Evolutionary conservation across 2,797 vertebrate species (phyloP).

Genomic region (Paratrypauchen microcephalus): DNA sequence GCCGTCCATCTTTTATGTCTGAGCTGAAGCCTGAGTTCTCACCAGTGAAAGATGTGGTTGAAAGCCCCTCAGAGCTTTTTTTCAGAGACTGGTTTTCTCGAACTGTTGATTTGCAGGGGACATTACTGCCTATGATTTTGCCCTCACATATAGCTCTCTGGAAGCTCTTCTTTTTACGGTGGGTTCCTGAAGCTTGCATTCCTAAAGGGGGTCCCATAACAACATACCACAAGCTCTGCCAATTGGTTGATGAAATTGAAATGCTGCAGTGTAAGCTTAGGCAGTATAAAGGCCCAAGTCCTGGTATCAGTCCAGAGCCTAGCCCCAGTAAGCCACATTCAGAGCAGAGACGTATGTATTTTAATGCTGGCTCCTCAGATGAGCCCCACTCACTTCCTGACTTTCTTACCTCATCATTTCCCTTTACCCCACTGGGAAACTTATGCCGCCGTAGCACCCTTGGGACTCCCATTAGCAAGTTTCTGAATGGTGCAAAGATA

Average conservation of each 20-base stretch:
- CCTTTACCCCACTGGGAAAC: conserved; percentile 92
- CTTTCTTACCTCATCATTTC: conserved; percentile 93
- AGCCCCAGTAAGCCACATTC: conserved; percentile 56
- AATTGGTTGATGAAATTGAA: conserved; percentile 91
- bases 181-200: conserved; percentile 95
- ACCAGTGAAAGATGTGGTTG: conserved; percentile 64
- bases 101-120: conserved; percentile 84
- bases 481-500: conserved; percentile 93
- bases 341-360: conserved; percentile 86
- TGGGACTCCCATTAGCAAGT: conserved; percentile 94
- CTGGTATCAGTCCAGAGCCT: conserved; percentile 47
- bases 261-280: conserved; percentile 82
- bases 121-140: conserved; percentile 84
- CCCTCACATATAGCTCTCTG: conserved; percentile 88
- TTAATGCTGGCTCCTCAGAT: conserved; percentile 70
- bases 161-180: conserved; percentile 96
- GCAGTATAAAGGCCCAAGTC: conserved; percentile 73
- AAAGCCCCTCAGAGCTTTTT: conserved; percentile 82
- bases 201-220: conserved; percentile 83
- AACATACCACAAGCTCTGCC: conserved; percentile 85
- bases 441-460: conserved; percentile 87
- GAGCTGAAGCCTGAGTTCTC: conserved; percentile 81
- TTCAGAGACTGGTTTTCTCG: conserved; percentile 87
- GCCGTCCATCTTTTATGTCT: conserved; percentile 86
- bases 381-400: conserved; percentile 75